Base-by-base conservation (phyloP, 1,140 invertebrate species). In the Cydia strobilella region DNA sequence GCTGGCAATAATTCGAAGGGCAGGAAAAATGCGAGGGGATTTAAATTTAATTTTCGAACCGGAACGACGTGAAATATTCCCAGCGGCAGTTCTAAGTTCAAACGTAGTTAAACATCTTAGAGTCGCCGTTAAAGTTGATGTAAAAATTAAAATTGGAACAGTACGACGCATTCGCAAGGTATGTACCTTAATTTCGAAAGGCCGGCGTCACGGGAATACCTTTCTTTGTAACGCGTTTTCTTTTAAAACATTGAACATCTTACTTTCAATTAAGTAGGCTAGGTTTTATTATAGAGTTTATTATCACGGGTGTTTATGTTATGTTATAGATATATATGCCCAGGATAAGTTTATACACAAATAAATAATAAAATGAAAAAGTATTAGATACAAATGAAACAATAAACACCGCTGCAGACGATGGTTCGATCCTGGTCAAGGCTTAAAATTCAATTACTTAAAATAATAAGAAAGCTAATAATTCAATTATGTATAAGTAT, bases 31-130 rank as follows among this genome's bases (percentile, higher is more conserved):
- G 82, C 85, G 85, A 88, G 89, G 90, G 91, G 91, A 90, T 89
- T 91, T 90, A 90, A 93, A 93, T 91, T 93, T 93, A 91, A 93
- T 91, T 91, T 91, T 86, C 84, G 84, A 87, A 86, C 84, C 79
- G 85, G 79, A 91, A 90, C 89, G 89, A 88, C 88, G 86, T 86
- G 84, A 88, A 92, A 88, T 87, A 88, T 91, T 84, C 90, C 90
- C 83, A 78, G 85, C 83, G 89, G 86, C 86, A 73, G 80, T 81
- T 82, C 77, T 77, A 87, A 88, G 82, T 90, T 88, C 84, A 83
- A 87, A 84, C 79, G 80, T 85, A 81, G 78, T 80, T 80, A 71
- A 80, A 79, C 77, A 82, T 86, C 83, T 84, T 84, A 79, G 85
- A 82, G 81, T 81, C 76, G 62, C 65, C 42, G 73, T 76, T 69